phyloP scores from a whole-genome alignment of 2,113 vertebrate species.

The Arenaria interpres region DNA sequence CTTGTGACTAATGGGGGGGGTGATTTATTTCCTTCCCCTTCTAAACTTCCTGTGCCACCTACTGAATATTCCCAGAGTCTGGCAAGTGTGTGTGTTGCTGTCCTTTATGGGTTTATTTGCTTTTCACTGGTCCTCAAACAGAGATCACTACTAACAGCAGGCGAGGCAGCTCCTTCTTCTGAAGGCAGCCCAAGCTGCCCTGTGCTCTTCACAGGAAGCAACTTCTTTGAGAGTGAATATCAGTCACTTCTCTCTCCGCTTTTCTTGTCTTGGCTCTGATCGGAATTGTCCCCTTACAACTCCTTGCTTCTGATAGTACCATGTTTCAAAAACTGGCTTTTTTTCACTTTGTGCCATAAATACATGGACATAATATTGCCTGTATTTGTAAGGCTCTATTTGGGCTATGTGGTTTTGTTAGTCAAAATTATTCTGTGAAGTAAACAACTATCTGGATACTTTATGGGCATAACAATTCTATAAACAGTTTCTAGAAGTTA shows the following conservation, averaged over 20 bases:
- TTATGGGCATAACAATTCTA: not conserved
- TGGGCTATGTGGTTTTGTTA: not conserved
- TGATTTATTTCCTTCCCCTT: not conserved
- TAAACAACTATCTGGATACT: not conserved
- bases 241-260: not conserved
- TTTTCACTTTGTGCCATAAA: not conserved
- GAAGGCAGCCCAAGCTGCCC: not conserved
- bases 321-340: not conserved
- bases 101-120: not conserved
- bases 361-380: not conserved
- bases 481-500: not conserved
- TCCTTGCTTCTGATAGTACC: not conserved
- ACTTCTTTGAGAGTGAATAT: not conserved
- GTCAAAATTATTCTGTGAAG: not conserved
- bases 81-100: fast-evolving
- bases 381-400: not conserved
- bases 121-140: not conserved
- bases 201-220: not conserved
- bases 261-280: not conserved
- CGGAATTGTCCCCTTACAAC: not conserved
- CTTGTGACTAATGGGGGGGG: not conserved
- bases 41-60: not conserved
- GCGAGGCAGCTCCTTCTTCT: not conserved
- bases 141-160: not conserved
- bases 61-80: not conserved